A percentile compares a stretch with the other conserved stretches of the same genome.
phyloP scores from a whole-genome alignment of 1,140 invertebrate genomes.

The Zaprionus tsacasi region DNA sequence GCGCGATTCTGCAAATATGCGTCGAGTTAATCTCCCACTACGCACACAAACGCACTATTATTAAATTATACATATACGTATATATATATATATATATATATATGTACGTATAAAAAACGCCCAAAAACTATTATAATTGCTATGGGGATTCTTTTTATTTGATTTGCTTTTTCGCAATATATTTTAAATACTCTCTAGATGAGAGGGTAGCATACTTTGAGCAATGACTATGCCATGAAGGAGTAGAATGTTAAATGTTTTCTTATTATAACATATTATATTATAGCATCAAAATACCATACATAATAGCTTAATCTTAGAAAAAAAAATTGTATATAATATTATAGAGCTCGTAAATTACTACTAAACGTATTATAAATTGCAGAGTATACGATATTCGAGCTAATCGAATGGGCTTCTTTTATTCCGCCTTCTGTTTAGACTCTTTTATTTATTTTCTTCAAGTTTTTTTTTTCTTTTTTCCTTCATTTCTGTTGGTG shows the following conservation, averaged over 20 bases:
- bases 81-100: not conserved
- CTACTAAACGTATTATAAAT: too few species aligned
- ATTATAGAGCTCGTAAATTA: too few species aligned
- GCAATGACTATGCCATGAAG: not conserved
- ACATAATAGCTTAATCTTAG: too few species aligned
- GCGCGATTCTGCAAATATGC: slow-evolving; percentile 67
- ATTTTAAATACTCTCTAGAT: not conserved
- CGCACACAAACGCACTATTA: slow-evolving; percentile 12
- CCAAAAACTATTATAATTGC: slow-evolving; percentile 23
- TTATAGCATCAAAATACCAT: too few species aligned
- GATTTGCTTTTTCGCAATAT: slow-evolving; percentile 17
- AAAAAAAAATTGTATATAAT: too few species aligned
- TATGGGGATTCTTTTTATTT: slow-evolving; percentile 33
- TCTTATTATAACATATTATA: not conserved
- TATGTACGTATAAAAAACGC: not conserved
- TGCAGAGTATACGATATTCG: not conserved
- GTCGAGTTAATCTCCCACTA: slow-evolving; percentile 49
- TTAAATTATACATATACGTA: not conserved
- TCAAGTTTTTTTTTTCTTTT: slow-evolving; percentile 18
- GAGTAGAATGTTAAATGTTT: not conserved
- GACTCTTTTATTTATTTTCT: slow-evolving; percentile 10
- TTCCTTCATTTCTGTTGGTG: slow-evolving; percentile 19
- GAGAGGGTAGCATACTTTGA: not conserved
- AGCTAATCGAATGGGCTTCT: not conserved
- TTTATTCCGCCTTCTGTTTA: not conserved